Conservation (phyloP, 2,113 vertebrate species). For the Numenius arquata region DNA sequence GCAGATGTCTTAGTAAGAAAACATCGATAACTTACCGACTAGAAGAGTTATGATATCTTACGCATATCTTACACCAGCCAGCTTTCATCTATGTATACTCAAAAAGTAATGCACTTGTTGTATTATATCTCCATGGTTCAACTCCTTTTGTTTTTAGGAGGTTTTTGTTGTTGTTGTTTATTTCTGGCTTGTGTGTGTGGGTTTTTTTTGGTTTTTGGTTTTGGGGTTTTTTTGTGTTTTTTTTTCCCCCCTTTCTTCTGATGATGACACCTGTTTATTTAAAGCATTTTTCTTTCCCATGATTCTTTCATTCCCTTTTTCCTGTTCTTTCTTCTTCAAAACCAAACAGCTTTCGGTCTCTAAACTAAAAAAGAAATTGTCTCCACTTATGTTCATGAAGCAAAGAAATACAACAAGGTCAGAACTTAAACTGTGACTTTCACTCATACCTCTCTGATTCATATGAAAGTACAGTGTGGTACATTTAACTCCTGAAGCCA, state of each 20-base stretch:
- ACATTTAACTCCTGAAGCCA: not conserved
- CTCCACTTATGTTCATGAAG: not conserved
- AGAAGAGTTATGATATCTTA: not conserved
- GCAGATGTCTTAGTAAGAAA: not conserved
- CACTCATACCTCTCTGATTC: not conserved
- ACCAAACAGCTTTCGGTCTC: not conserved
- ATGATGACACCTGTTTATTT: not conserved
- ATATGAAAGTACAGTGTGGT: not conserved
- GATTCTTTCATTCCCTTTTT: not conserved
- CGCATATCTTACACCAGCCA: not conserved
- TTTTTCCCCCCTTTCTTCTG: not conserved
- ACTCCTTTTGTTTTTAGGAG: not conserved
- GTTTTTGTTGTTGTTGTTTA: not conserved
- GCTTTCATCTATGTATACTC: not conserved
- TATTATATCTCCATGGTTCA: not conserved
- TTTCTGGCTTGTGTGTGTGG: not conserved
- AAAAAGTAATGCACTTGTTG: not conserved
- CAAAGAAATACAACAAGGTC: not conserved
- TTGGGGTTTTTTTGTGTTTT: too few relatives aligned
- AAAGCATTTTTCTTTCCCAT: not conserved
- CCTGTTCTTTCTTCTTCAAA: not conserved
- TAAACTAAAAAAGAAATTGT: not conserved
- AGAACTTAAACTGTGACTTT: not conserved
- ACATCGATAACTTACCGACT: accelerated
- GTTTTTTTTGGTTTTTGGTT: too few relatives aligned